A percentile compares a stretch with the other conserved stretches of the same genome.
phyloP scores from a whole-genome alignment of 2,888 invertebrate species.

The Atherix ibis region DNA sequence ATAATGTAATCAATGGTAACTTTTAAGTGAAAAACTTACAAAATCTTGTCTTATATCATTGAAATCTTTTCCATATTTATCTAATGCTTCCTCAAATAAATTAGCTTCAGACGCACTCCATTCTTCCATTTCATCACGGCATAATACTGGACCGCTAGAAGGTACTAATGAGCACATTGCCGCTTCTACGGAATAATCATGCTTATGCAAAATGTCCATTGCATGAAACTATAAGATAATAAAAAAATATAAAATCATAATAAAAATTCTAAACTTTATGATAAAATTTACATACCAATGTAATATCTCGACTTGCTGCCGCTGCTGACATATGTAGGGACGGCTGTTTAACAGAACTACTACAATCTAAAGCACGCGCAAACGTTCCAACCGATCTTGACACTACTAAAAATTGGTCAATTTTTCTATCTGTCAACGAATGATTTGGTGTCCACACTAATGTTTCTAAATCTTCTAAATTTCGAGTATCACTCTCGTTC shows the following conservation, averaged over 20 bases:
- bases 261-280: neutral
- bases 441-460: slow-evolving; percentile 92
- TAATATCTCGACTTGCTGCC: slow-evolving; percentile 95
- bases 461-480: slow-evolving; percentile 67
- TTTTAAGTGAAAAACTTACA: slow-evolving; percentile 45
- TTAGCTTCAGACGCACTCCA: slow-evolving; percentile 99
- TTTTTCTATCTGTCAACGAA: slow-evolving; percentile 82
- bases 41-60: slow-evolving; percentile 96
- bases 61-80: slow-evolving; percentile 97
- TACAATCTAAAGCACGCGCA: slow-evolving; percentile 95
- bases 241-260: slow-evolving; percentile 2
- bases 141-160: slow-evolving; percentile 86
- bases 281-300: slow-evolving; percentile 44
- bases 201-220: slow-evolving; percentile 91
- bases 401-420: slow-evolving; percentile 95
- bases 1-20: too few relatives aligned
- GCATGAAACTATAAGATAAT: slow-evolving; percentile 68
- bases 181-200: slow-evolving; percentile 78
- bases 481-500: slow-evolving; percentile 45
- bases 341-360: slow-evolving; percentile 95
- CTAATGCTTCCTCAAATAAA: slow-evolving; percentile 96
- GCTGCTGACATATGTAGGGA: slow-evolving; percentile 99
- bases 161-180: slow-evolving; percentile 89
- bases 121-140: slow-evolving; percentile 99
- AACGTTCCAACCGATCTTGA: slow-evolving; percentile 95